A percentile compares a stretch with the other conserved stretches of the same genome.
phyloP scores from a whole-genome alignment of 2,797 vertebrate genomes.

The Gobionotothen gibberifrons region DNA sequence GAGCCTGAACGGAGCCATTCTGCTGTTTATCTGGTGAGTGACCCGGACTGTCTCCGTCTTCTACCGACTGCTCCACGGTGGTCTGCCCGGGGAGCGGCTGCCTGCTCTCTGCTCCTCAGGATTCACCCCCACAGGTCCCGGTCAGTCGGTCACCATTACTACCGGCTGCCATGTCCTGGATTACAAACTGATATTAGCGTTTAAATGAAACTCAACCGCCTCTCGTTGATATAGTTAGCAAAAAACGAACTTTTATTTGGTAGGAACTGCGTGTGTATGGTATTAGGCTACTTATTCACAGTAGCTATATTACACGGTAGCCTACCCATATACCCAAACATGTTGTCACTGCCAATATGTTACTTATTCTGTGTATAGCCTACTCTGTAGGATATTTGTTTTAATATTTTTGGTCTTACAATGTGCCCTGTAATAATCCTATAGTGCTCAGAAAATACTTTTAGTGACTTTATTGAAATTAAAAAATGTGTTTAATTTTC shows the following conservation, averaged over 20 bases:
- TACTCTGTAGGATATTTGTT: not conserved
- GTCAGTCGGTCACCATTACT: no score
- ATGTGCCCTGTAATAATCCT: not conserved
- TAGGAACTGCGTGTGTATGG: not conserved
- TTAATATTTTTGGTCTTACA: not conserved
- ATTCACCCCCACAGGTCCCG: not conserved
- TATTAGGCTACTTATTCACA: no score
- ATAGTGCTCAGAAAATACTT: not conserved
- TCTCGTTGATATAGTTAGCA: no score
- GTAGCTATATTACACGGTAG: no score
- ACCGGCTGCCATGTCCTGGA: not conserved
- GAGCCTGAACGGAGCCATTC: slow-evolving; percentile 76
- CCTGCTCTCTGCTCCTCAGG: no score
- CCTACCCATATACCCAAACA: no score
- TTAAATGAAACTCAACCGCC: not conserved
- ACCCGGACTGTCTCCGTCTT: not conserved
- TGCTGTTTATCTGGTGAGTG: slow-evolving; percentile 85
- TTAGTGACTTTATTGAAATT: no score
- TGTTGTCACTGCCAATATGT: not conserved
- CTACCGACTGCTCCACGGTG: no score
- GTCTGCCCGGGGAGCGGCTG: not conserved
- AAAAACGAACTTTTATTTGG: slow-evolving; percentile 1
- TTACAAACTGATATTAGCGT: not conserved
- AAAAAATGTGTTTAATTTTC: no score
- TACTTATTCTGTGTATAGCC: not conserved